A percentile compares a stretch with the other conserved stretches of the same genome.
Evolutionary conservation across 1,140 invertebrate species (phyloP).

Genomic region (Drosophila ananassae): DNA sequence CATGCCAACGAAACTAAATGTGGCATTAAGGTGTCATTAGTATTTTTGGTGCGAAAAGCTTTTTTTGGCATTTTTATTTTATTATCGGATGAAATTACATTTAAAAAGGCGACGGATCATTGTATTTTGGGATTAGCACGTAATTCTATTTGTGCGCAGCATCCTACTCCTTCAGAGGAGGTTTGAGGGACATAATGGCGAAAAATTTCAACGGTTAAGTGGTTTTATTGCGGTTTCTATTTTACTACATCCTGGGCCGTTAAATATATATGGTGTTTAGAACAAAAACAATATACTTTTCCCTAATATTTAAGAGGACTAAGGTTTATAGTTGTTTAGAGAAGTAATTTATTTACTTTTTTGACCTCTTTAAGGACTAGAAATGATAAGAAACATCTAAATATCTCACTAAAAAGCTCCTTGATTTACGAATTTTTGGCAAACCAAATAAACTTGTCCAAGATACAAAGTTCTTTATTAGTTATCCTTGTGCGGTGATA

Average conservation of each 20-base stretch:
- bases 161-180: not conserved
- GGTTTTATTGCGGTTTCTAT: slow-evolving; percentile 27
- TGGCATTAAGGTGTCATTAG: slow-evolving; percentile 70
- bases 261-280: not conserved
- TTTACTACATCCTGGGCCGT: not conserved
- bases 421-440: not conserved
- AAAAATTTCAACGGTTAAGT: slow-evolving; percentile 25
- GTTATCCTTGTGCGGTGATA: not conserved
- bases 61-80: slow-evolving; percentile 49
- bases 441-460: not conserved
- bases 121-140: slow-evolving; percentile 62
- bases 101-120: slow-evolving; percentile 39
- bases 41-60: slow-evolving; percentile 51
- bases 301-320: too few species aligned
- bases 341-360: too few species aligned
- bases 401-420: not conserved
- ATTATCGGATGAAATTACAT: slow-evolving; percentile 43
- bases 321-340: too few species aligned
- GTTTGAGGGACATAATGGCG: not conserved
- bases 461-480: not conserved
- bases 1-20: slow-evolving; percentile 64
- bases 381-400: not conserved
- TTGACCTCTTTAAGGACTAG: too few species aligned
- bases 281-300: not conserved
- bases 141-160: slow-evolving; percentile 48